phyloP scores from a whole-genome alignment of 2,888 invertebrate species.

The Cryptops parisi region DNA sequence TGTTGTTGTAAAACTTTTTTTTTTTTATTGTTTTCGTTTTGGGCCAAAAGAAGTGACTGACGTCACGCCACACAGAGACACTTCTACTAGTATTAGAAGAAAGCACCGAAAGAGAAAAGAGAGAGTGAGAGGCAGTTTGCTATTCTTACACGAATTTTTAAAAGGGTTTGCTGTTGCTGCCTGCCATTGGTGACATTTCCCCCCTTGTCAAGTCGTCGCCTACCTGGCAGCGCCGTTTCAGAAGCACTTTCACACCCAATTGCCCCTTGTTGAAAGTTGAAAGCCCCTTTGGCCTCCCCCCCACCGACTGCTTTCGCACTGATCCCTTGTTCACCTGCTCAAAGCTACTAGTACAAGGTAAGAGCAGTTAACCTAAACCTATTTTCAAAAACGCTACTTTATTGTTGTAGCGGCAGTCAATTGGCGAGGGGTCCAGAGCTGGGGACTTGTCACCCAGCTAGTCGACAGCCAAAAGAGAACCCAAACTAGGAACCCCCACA shows the following conservation, averaged over 20 bases:
- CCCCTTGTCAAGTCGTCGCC: no score
- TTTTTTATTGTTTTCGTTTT: no score
- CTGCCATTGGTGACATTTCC: no score
- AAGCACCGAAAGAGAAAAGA: no score
- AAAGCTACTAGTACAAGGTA: not conserved
- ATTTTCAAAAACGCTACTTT: not conserved
- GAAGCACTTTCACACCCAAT: conserved; percentile 3
- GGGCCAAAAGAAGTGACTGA: no score
- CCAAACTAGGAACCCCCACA: not conserved
- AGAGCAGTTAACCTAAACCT: conserved; percentile 6
- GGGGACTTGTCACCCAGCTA: conserved; percentile 1
- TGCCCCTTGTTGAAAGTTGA: not conserved
- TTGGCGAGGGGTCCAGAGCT: not conserved
- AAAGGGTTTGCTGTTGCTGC: no score
- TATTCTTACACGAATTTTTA: no score
- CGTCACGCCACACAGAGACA: no score
- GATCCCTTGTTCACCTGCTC: not conserved
- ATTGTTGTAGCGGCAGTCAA: conserved; percentile 7
- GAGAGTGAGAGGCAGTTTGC: no score
- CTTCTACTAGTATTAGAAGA: no score
- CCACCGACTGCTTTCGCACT: not conserved
- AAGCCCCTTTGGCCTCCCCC: not conserved
- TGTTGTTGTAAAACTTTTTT: no score
- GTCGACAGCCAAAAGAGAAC: not conserved
- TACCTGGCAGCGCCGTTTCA: no score